Percentiles rank a stretch among this genome's conserved stretches.
Evolutionary conservation across 2,888 invertebrate species (phyloP).

Genomic region (Ophioninae sp.): DNA sequence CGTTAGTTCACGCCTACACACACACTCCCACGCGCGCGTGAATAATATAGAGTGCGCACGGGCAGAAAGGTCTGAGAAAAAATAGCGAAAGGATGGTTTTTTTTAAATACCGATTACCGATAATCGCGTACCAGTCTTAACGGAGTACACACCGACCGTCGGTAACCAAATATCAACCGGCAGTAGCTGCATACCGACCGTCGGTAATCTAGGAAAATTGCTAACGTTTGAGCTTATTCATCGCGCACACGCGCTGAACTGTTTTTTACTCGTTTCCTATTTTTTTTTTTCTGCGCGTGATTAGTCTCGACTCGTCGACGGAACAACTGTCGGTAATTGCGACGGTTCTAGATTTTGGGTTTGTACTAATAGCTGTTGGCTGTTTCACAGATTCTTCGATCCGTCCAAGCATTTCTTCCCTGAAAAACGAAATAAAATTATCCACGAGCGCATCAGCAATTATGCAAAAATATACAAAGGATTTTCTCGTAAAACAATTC

Average conservation of each 20-base stretch:
- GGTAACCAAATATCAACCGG: too few relatives aligned
- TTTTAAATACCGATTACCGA: background rate
- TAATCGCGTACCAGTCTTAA: too few relatives aligned
- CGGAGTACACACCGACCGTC: too few relatives aligned
- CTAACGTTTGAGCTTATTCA: background rate
- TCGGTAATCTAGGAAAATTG: conserved; percentile 11
- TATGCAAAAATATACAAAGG: background rate
- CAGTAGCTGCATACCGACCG: background rate
- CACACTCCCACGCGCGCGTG: background rate
- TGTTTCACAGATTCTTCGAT: conserved; percentile 4
- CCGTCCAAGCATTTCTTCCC: background rate
- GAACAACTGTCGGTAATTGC: background rate
- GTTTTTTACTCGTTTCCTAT: background rate
- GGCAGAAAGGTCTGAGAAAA: background rate
- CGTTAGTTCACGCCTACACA: background rate
- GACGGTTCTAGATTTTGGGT: background rate
- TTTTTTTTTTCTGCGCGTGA: background rate
- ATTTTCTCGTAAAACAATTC: background rate
- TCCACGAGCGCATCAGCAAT: background rate
- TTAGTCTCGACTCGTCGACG: background rate
- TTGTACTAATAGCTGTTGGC: background rate
- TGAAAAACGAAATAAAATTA: background rate
- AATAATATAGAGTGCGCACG: background rate
- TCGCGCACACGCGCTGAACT: background rate
- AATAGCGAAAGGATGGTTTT: background rate